These are phyloP conservation scores for Halesus radiatus DNA, from an alignment of 1,140 invertebrate species.

Conservation along the genomic window DNA sequence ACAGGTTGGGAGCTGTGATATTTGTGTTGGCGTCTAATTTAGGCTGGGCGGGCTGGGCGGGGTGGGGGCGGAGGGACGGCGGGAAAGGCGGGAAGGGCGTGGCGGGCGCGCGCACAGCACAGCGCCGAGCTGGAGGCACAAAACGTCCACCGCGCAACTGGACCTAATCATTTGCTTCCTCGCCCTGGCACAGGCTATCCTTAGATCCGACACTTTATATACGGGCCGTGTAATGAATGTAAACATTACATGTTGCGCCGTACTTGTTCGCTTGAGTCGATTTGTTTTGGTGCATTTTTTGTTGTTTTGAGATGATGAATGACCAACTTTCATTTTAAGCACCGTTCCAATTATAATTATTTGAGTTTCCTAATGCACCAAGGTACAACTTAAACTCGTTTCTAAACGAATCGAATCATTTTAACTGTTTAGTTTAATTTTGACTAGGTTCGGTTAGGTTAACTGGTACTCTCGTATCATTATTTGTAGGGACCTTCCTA, in stretches of 20 bases:
- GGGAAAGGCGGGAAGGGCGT: slow-evolving; percentile 17
- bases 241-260: neutral
- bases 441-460: no score
- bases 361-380: neutral
- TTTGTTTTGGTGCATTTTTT: slow-evolving; percentile 24
- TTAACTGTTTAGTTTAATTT: no score
- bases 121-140: neutral
- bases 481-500: no score
- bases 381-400: no score
- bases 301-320: neutral
- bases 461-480: no score
- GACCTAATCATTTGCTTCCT: neutral
- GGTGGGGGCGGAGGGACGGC: neutral
- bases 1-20: neutral
- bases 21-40: slow-evolving; percentile 10
- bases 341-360: neutral
- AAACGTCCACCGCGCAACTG: neutral
- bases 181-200: neutral
- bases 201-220: neutral
- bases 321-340: no score
- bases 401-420: no score
- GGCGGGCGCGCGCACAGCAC: slow-evolving; percentile 13
- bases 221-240: neutral
- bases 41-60: neutral
- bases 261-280: neutral